Evolutionary conservation across 2,888 invertebrate genomes (phyloP), one percentile per base, ranked within the genome.

Genomic region (Rhagophthalmus giganteus): DNA sequence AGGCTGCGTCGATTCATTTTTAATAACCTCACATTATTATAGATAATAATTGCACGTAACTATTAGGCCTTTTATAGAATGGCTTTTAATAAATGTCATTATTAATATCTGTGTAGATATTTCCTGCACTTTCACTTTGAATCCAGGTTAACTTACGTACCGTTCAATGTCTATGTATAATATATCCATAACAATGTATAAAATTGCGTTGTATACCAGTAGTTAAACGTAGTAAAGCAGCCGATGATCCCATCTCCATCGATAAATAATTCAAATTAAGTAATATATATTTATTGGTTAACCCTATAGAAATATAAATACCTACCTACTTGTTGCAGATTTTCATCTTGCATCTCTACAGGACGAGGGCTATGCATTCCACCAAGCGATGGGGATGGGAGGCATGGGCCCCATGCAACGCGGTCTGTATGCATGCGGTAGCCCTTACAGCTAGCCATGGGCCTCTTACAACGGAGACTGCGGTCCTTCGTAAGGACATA

Each of bases 401-500:
- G 76, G 76, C 61, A 75, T 76, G 74, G 76, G 75, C 39, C 74
- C 76, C 63, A 77, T 77, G 76, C 76, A 77, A 62, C 74, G 77
- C 64, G 76, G 76, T 64, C 71, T 77, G 53, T 77, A 77, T 68
- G 77, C 76, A 44, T 77, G 76, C 69, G 76, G 76, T 50, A 76
- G 75, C 61, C 77, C 77, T 41, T 77, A 77, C 75, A 77, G 77
- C 75, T 77, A 77, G 76, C 76, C 76, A 68, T 76, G 76, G 76
- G 76, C 76, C 74, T 69, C 76, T 63, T 76, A 76, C 66, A 76
- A 75, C 74, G 74, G 75, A 73, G 75, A 76, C 74, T 75, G 75
- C 71, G 75, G 75, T 58, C 75, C 75, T 52, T 75, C 75, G 46
- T 76, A 75, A 59, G 65, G 66, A 59, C 60, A 57, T 57, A 62